Conservation (phyloP, 1,140 invertebrate genomes). For the Metopolophium dirhodum region DNA sequence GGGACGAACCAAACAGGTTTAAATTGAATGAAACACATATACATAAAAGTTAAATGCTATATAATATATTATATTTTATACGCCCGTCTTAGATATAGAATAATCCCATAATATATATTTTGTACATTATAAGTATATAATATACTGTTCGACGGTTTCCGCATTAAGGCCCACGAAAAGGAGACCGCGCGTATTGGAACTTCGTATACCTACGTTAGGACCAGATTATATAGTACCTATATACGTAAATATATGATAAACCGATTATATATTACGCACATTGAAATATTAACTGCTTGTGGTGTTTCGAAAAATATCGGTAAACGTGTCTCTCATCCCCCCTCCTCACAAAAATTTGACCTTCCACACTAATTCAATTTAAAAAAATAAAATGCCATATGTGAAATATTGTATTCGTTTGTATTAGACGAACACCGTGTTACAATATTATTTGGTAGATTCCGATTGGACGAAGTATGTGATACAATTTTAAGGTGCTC, state of each 20-base stretch:
- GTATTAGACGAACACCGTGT: neutral
- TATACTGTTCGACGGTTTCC: neutral
- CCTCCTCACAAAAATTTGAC: neutral
- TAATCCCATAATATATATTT: neutral
- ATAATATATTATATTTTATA: neutral
- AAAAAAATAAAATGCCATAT: neutral
- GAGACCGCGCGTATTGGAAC: neutral
- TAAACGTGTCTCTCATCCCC: neutral
- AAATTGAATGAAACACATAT: neutral
- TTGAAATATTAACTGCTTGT: neutral
- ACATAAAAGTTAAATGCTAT: neutral
- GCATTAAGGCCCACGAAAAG: neutral
- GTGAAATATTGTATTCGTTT: neutral
- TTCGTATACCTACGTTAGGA: neutral
- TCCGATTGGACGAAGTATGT: neutral
- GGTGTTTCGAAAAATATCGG: neutral
- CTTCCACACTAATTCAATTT: neutral
- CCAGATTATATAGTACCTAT: neutral
- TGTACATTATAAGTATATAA: neutral
- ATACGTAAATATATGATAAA: neutral
- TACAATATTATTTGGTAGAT: neutral
- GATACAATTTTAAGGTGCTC: neutral
- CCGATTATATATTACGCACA: neutral
- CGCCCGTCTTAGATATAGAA: neutral
- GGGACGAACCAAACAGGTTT: constrained; percentile 22